These are phyloP conservation scores for Lytechinus pictus DNA, from an alignment of 35 echinoderm and acorn worm species.

Conservation along the genomic window DNA sequence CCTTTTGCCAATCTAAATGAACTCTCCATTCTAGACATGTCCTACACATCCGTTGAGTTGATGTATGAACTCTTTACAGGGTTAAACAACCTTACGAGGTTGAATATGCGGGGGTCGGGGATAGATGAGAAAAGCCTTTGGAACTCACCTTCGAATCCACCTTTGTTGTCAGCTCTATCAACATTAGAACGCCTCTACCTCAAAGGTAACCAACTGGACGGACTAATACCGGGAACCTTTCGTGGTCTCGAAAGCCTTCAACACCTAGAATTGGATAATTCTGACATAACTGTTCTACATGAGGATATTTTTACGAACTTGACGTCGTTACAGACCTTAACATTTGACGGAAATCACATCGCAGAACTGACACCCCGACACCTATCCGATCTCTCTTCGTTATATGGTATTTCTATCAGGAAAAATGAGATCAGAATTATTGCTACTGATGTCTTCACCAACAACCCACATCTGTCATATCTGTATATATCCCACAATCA, in stretches of 20 bases:
- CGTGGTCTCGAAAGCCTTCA: neutral
- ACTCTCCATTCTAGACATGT: neutral
- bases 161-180: neutral
- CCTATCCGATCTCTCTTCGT: neutral
- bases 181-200: neutral
- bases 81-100: neutral
- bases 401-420: neutral
- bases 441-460: neutral
- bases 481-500: slow-evolving; percentile 28
- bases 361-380: neutral
- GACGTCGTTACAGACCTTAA: neutral
- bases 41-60: neutral
- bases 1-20: neutral
- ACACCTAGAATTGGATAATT: neutral
- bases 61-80: neutral
- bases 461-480: neutral
- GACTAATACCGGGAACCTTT: slow-evolving; percentile 8
- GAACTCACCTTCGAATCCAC: neutral
- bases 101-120: neutral
- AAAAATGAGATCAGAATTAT: neutral
- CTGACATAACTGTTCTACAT: neutral
- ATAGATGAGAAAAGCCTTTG: neutral
- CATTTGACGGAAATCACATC: neutral
- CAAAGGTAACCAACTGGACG: neutral
- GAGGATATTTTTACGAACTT: neutral